Evolutionary conservation across 2,888 invertebrate species (phyloP), one percentile per base, ranked within the genome.

Genomic region (Lapara coniferarum): DNA sequence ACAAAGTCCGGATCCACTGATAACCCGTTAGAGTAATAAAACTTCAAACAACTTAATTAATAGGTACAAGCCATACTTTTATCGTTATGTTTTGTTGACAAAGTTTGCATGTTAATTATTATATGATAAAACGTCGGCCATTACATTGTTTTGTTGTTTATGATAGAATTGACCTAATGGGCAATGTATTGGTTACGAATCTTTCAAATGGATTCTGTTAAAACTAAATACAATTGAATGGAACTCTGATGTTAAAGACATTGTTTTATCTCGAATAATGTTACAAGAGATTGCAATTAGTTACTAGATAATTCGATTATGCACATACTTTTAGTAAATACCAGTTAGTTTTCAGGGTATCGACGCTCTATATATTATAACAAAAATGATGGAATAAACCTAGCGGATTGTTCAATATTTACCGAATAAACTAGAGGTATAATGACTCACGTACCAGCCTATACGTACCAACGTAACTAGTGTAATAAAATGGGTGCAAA

Each of bases 401-500:
- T 19, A 66, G 52, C 16, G 30, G 63, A 46, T 49, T 46, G 63
- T 63, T 49, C 49, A 49, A 63, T 63, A 63, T 63, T 63, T 63
- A 63, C 63, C 63, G 58, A 58, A 68, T 68, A 7, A 16, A 58
- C 58, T 58, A 37, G 58, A 51, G 51, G 37, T 16, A 13, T 63
- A 14, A 53, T 68, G 68, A 68, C 44, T 68, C 69, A 63, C 69
- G 56, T 72, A 37, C 70, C 67, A 63, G 71, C 59, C 72, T 52
- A 63, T 69, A 66, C 66, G 3, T 13, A 66, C 63, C 71, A 66
- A 66, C 66, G 3, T 13, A 66, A 66, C 71, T 70, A 74, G 72
- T 71, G 74, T 77, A 81, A 81, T 72, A 74, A 77, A 79, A 77
- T 83, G 82, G 81, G 81, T 80, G 82, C 84, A 81, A 82, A 84